Base-by-base conservation (phyloP, 2,888 invertebrate genomes). In the Abrostola triplasia region DNA sequence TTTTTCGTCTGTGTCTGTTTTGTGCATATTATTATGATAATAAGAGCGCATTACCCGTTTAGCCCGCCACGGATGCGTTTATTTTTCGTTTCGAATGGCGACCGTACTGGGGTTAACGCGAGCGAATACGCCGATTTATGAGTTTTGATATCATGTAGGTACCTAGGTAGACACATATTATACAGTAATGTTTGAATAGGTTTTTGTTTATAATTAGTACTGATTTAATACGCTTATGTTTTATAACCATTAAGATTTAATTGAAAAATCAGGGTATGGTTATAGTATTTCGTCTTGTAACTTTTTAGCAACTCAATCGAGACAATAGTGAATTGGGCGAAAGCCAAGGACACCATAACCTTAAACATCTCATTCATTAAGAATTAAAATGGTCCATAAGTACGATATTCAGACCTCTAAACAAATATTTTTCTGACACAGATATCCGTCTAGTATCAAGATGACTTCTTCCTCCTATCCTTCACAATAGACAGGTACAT, bases 11-110 rank as follows among this genome's bases (percentile, higher is more conserved):
- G 80, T 81, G 79, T 82, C 79, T 85, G 84, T 84, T 85, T 87
- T 80, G 81, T 85, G 87, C 86, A 87, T 87, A 87, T 91, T 91
- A 90, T 92, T 91, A 90, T 91, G 86, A 90, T 91, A 91, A 92
- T 91, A 90, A 88, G 89, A 84, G 88, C 77, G 87, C 89, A 91
- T 91, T 91, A 90, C 89, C 86, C 88, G 88, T 90, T 90, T 91
- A 90, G 87, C 84, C 80, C 78, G 84, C 85, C 75, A 85, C 86
- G 87, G 89, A 89, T 90, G 88, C 88, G 85, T 88, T 88, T 89
- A 90, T 90, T 91, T 91, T 90, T 88, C 87, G 79, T 85, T 85
- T 86, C 84, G 80, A 81, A 84, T 79, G 87, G 60, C 59, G 64
- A 86, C 85, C 82, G 78, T 61, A 47, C 51, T 65, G 75, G 82